Percentiles rank a stretch among this genome's conserved stretches.
phyloP scores from a whole-genome alignment of 1,140 invertebrate species.

The Orussus abietinus region DNA sequence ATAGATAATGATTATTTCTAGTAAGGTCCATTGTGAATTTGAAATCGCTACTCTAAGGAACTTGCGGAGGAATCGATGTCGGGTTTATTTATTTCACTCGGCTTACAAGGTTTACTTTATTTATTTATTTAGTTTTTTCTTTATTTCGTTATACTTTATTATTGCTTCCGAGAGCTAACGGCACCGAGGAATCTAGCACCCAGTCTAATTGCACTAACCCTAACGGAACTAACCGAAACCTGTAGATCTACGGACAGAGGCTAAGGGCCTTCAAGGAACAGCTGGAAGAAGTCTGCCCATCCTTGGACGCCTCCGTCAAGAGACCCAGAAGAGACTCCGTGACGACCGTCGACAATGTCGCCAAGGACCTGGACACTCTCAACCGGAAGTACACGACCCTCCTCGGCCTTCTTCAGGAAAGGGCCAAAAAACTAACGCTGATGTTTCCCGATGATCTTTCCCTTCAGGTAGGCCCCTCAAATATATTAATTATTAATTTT shows the following conservation, averaged over 20 bases:
- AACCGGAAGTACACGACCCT: constrained; percentile 78
- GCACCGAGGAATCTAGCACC: constrained; percentile 18
- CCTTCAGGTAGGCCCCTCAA: constrained; percentile 47
- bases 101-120: too few species aligned
- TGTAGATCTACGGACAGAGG: constrained; percentile 82
- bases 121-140: too few species aligned
- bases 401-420: constrained; percentile 67
- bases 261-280: constrained; percentile 86
- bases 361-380: constrained; percentile 79
- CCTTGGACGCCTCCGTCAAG: constrained; percentile 63
- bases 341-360: constrained; percentile 71
- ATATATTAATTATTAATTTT: constrained; percentile 11
- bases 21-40: too few species aligned
- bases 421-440: constrained; percentile 49
- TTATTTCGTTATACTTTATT: constrained; percentile 5
- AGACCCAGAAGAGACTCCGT: constrained; percentile 44
- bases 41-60: too few species aligned
- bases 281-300: constrained; percentile 82
- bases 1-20: too few species aligned
- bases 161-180: constrained; percentile 35
- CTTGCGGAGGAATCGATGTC: too few species aligned
- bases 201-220: constrained; percentile 43
- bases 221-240: constrained; percentile 49
- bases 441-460: constrained; percentile 47
- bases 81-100: too few species aligned